These are phyloP conservation scores for Bufo gargarizans DNA, from an alignment of 2,113 vertebrate species.

Conservation along the genomic window DNA sequence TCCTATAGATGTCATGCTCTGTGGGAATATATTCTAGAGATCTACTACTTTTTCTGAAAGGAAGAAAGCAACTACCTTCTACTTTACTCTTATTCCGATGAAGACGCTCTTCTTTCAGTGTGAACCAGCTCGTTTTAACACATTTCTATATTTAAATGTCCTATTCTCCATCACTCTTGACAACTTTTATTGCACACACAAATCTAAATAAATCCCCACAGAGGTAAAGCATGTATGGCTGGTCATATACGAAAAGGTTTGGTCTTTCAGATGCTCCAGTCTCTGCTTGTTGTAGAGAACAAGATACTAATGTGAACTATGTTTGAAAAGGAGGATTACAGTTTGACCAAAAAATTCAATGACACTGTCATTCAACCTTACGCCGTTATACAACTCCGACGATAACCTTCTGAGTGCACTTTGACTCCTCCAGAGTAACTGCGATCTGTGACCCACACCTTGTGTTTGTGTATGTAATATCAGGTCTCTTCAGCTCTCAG, in stretches of 20 bases:
- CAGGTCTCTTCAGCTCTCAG: too few relatives aligned
- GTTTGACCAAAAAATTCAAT: too few relatives aligned
- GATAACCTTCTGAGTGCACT: too few relatives aligned
- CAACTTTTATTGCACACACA: neutral
- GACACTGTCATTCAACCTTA: too few relatives aligned
- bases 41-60: neutral
- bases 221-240: neutral
- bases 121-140: neutral
- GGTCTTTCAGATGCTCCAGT: neutral
- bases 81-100: neutral
- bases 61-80: neutral
- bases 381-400: too few relatives aligned
- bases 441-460: too few relatives aligned
- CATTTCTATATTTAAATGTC: slow-evolving; percentile 10
- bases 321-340: too few relatives aligned
- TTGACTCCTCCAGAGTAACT: too few relatives aligned
- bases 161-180: neutral
- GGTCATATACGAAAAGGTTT: neutral
- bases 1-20: neutral
- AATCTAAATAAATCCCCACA: neutral
- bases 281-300: neutral
- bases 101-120: neutral
- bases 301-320: neutral
- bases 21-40: neutral
- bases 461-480: too few relatives aligned